Evolutionary conservation across 2,113 vertebrate genomes (phyloP), one percentile per base, ranked within the genome.

Genomic region (Pedionomus torquatus): DNA sequence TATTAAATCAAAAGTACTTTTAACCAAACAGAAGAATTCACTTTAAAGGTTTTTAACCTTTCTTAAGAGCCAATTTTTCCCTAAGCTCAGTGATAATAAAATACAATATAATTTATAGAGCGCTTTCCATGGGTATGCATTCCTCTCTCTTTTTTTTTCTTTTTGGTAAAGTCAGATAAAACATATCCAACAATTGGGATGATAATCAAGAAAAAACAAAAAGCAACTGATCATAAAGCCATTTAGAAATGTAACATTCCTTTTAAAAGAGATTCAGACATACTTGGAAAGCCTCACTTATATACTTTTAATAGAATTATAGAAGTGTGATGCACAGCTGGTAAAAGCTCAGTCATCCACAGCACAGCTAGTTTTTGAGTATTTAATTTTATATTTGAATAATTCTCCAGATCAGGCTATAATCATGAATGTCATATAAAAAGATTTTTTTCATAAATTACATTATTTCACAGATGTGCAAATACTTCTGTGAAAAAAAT

Each of bases 321-420:
- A 33, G 90, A 97, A 98, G 97, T 98, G 97, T 94, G 97, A 97
- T 95, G 96, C 97, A 96, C 96, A 98, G 97, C 98, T 98, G 97
- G 97, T 95, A 94, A 89, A 97, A 95, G 85, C 97, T 97, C 95
- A 95, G 94, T 97, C 97, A 97, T 97, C 97, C 96, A 96, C 94
- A 96, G 97, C 87, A 44, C 97, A 97, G 97, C 74, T 94, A 97
- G 96, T 97, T 97, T 97, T 97, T 97, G 97, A 98, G 96, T 98
- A 95, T 97, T 98, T 98, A 98, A 98, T 98, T 98, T 98, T 98
- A 97, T 98, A 98, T 98, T 98, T 98, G 98, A 98, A 97, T 98
- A 98, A 98, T 98, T 98, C 96, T 98, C 96, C 96, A 96, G 98
- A 98, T 98, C 97, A 98, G 97, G 95, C 97, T 98, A 92, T 98